Base-by-base conservation (phyloP, 1,140 invertebrate genomes). In the Bursaphelenchus mucronatus region DNA sequence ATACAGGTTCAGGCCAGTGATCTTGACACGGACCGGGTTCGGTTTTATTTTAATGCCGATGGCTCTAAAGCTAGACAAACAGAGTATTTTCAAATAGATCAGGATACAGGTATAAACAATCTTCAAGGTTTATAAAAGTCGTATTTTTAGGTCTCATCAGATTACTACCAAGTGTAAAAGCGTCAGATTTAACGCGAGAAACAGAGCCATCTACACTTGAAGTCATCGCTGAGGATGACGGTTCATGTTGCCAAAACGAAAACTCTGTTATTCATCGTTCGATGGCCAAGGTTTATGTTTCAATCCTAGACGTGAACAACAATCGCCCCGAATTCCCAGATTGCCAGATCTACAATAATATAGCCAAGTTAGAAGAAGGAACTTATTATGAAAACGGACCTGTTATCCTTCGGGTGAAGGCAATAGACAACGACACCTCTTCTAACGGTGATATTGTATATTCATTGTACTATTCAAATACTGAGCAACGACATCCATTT, bases 401-500 rank as follows among this genome's bases (percentile, higher is more conserved):
- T 9, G 21, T 68, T 41, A 63, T 69, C 3, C 17, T 72, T 0
- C 52, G 64, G 40, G 78, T 75, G 10, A 17, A 66, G 45, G 76
- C 76, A 15, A 72, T 68, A 3, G 76, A 79, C 53, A 63, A 80
- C 17, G 76, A 79, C 56, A 70, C 70, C 19, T 58, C 59, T 11
- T 49, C 64, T 0, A 79, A 80, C 50, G 78, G 78, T 10, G 64
- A 79, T 41, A 78, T 79, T 21, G 66, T 75, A 3, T 79, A 79
- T 58, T 78, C 75, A 0, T 55, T 79, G 8, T 79, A 79, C 52
- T 80, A 80, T 69, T 58, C 71, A 0, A 61, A 72, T 41, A 51
- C 61, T 6, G 78, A 79, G 61, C 63, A 63, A n/a, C 63, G 76
- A 49, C 75, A 78, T 56, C 76, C 78, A 49, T 79, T 79, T 53